Conservation (phyloP, 2,797 vertebrate species). For the Pseudopleuronectes americanus region DNA sequence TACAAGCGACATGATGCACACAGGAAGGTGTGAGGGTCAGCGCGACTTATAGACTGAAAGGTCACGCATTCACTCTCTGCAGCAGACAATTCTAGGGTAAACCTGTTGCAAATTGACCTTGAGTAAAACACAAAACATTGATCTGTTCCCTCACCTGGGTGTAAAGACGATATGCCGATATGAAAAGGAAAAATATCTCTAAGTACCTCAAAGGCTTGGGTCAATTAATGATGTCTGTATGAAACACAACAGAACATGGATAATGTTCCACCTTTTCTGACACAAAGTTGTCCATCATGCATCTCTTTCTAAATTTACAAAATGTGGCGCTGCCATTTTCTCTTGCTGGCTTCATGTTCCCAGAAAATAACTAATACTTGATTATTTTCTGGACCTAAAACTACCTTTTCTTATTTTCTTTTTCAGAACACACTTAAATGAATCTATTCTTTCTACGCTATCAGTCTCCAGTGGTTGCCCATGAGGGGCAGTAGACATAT, state of each 20-base stretch:
- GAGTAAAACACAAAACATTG: slow-evolving; percentile 14
- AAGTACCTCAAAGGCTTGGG: not conserved
- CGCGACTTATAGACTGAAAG: slow-evolving; percentile 35
- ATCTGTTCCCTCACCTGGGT: not conserved
- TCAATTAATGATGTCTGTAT: not conserved
- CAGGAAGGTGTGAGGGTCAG: slow-evolving; percentile 10
- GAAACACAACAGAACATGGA: not conserved
- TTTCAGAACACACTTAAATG: not conserved
- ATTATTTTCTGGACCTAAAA: not conserved
- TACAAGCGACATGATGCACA: slow-evolving; percentile 11
- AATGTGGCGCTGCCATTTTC: not conserved
- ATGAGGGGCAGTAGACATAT: not conserved
- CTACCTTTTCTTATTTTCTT: not conserved
- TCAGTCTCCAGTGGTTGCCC: not conserved
- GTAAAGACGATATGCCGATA: not conserved
- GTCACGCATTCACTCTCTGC: slow-evolving; percentile 13
- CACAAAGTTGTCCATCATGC: no score
- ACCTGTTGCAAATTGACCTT: slow-evolving; percentile 9
- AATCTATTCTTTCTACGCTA: slow-evolving; percentile 1
- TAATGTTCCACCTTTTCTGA: not conserved
- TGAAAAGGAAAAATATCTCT: not conserved
- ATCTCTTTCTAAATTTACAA: no score
- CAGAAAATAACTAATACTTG: not conserved
- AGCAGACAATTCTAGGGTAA: slow-evolving; percentile 13
- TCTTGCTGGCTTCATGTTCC: not conserved